Evolutionary conservation across 2,797 vertebrate genomes (phyloP), one percentile per base, ranked within the genome.

Genomic region (Spea hammondii): DNA sequence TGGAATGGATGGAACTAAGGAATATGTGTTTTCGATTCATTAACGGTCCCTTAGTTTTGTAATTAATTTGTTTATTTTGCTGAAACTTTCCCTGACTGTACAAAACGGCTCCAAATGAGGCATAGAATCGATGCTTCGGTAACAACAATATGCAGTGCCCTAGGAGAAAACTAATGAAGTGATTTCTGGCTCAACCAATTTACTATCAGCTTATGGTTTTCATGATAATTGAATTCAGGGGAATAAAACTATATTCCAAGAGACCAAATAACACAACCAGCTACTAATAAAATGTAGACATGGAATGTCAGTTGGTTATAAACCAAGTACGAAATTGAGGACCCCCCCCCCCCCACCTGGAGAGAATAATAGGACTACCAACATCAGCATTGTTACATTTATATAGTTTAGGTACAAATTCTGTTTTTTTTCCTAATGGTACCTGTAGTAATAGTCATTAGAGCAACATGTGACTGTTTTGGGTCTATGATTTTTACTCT

Each of bases 51-150:
- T 82, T 82, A 73, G 59, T 73, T 69, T 77, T 72, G 69, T 73
- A 72, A 77, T 82, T 77, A 73, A 77, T 77, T 72, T 82, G 69
- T 82, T 82, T 82, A 77, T 82, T 76, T 70, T 82, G 70, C 74
- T 73, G 70, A 77, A 66, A 82, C 76, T 72, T 77, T 82, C 72
- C 74, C 79, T 82, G 79, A 82, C 79, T 77, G 62, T 73, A 47
- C 65, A 77, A 67, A 81, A 82, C 54, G 68, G 44, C 68, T 82
- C 49, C 49, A 64, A 77, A 82, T 82, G 79, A 77, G 70, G 64
- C 70, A 13, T 73, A 55, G 74, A 72, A 54, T 73, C 9, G 13
- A 47, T 66, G 54, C 79, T 49, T 59, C 51, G n/a, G 60, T 77
- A 72, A 76, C 17, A 68, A 62, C 74, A 72, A 72, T 77, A 62